A percentile compares a stretch with the other conserved stretches of the same genome.
Conservation (phyloP, 2,888 invertebrate species). For the Microdon myrmicae region DNA sequence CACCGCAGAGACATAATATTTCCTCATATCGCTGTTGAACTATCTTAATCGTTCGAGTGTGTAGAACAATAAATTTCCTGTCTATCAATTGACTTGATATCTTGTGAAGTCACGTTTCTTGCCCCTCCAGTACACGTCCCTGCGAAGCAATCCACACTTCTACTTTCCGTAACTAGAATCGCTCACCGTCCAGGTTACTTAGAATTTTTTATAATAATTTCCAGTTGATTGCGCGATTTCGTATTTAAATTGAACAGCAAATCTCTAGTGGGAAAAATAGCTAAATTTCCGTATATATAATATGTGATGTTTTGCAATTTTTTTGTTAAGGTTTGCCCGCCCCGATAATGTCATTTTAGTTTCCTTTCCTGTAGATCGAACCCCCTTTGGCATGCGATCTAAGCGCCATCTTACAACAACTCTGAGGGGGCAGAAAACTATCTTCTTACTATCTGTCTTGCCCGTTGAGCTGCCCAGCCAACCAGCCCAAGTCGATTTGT, state of each 20-base stretch:
- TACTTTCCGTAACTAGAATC: no score
- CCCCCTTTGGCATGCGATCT: constrained; percentile 5
- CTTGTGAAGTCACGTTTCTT: constrained; percentile 47
- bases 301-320: no score
- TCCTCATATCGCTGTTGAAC: constrained; percentile 39
- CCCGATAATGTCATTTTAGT: background rate
- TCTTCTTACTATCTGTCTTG: constrained; percentile 34
- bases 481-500: constrained; percentile 24
- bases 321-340: background rate
- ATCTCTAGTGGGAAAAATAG: constrained; percentile 45
- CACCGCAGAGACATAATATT: constrained; percentile 37
- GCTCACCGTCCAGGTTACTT: constrained; percentile 19
- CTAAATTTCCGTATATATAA: constrained; percentile 48
- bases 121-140: background rate
- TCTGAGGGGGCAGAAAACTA: constrained; percentile 26
- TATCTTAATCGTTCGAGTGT: constrained; percentile 49
- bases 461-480: no score
- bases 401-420: constrained; percentile 50
- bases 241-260: constrained; percentile 41
- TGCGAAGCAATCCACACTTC: background rate
- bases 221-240: constrained; percentile 51
- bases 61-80: constrained; percentile 53
- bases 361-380: background rate
- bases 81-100: constrained; percentile 48
- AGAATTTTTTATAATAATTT: constrained; percentile 49